Base-by-base conservation (phyloP, 2,797 vertebrate species). In the Hippocampus kuda region DNA sequence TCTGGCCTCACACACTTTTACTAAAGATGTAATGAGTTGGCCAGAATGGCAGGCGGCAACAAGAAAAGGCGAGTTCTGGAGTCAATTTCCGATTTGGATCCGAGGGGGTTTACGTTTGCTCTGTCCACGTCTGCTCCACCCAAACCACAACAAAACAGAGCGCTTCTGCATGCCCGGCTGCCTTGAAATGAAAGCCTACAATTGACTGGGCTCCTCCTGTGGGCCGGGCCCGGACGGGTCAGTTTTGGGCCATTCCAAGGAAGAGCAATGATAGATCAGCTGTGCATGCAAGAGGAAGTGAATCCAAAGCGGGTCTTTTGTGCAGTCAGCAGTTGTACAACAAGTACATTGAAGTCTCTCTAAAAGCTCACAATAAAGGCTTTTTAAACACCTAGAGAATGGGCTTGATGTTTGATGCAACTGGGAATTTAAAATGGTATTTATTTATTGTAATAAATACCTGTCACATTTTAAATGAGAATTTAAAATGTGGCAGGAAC, bases 291-390 rank as follows among this genome's bases (percentile, higher is more conserved):
- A 70, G 85, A 84, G 75, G 76, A 80, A 72, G 74, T 18, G 69
- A 65, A 76, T 72, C 84, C 90, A 88, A 87, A 89, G 84, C 26
- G 38, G 67, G 82, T 85, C 81, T 91, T 54, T 86, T 10, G 75
- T 38, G 69, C 69, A 66, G 4, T 66, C n/a, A 56, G 74, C 89
- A 91, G 88, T 90, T 91, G 89, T 67, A 75, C 34, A 68, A 77
- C 49, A 6, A 59, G 74, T 74, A 80, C 73, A 76, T 67, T 73
- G 79, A 78, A 81, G 72, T 60, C 78, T 70, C 79, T 76, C 76
- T 75, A 81, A 82, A 82, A 76, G 72, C 53, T 68, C 72, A 71
- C 61, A 67, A 82, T 73, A 69, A 81, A 78, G 66, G 70, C 57
- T 78, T 80, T 79, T 77, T 68, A 80, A 76, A 71, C 68, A 72